Percentiles rank a stretch among this genome's conserved stretches.
Conservation (phyloP, 2,797 vertebrate species). For the Alca torda region DNA sequence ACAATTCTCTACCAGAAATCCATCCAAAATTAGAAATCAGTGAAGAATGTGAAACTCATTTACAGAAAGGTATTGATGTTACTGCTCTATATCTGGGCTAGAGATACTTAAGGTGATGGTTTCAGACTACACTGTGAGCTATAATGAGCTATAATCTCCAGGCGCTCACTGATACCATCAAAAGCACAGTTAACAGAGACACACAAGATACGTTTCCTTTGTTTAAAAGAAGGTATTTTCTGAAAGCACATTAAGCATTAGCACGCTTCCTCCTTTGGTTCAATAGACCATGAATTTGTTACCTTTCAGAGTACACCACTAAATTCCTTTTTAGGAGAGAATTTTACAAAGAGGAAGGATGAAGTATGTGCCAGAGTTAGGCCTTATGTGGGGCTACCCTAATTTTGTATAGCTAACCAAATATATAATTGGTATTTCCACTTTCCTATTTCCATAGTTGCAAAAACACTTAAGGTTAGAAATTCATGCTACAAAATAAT, state of each 20-base stretch:
- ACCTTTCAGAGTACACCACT: neutral
- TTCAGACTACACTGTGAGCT: neutral
- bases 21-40: neutral
- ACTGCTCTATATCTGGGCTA: neutral
- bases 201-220: neutral
- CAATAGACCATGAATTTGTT: conserved; percentile 9
- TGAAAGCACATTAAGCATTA: neutral
- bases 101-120: neutral
- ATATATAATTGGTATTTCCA: neutral
- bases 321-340: conserved; percentile 27
- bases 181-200: neutral
- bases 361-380: neutral
- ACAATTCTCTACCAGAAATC: neutral
- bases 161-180: neutral
- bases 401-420: neutral
- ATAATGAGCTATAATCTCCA: neutral
- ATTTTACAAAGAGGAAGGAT: neutral
- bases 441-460: neutral
- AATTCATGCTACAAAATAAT: neutral
- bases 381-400: neutral
- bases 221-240: neutral
- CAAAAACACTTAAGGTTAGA: neutral
- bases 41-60: neutral
- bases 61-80: neutral
- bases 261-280: conserved; percentile 1